phyloP scores from a whole-genome alignment of 2,113 vertebrate species.

The Odontophorus gujanensis region DNA sequence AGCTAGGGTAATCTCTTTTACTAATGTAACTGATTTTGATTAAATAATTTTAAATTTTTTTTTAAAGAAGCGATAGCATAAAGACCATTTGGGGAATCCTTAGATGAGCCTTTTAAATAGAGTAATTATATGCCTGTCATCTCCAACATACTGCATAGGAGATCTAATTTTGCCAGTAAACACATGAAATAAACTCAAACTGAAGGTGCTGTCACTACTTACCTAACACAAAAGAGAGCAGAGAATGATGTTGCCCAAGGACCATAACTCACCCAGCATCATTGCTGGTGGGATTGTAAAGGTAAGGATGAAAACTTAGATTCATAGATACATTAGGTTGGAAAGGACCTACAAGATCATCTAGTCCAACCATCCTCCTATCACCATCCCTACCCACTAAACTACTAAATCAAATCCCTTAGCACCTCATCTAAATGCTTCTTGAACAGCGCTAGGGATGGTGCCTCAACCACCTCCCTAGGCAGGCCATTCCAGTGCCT shows the following conservation, averaged over 20 bases:
- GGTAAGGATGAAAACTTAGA: too few relatives aligned
- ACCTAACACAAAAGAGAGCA: background rate
- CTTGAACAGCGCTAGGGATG: too few relatives aligned
- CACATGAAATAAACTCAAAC: background rate
- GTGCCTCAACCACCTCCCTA: too few relatives aligned
- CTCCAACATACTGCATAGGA: background rate
- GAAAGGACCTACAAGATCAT: too few relatives aligned
- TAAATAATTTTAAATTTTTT: background rate
- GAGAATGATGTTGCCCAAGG: rapidly evolving
- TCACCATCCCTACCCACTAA: too few relatives aligned
- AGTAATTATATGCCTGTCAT: background rate
- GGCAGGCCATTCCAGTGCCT: too few relatives aligned
- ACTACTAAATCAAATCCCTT: too few relatives aligned
- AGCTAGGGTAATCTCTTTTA: background rate
- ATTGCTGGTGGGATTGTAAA: rapidly evolving
- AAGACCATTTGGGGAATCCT: background rate
- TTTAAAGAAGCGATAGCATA: background rate
- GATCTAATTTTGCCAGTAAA: background rate
- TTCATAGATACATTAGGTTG: too few relatives aligned
- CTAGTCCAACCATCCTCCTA: too few relatives aligned
- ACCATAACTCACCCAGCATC: rapidly evolving
- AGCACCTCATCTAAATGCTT: too few relatives aligned
- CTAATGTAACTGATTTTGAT: background rate
- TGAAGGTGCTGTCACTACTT: background rate
- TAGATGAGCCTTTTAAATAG: background rate